phyloP scores from a whole-genome alignment of 1,140 invertebrate genomes.

The Brachionus rotundiformis region DNA sequence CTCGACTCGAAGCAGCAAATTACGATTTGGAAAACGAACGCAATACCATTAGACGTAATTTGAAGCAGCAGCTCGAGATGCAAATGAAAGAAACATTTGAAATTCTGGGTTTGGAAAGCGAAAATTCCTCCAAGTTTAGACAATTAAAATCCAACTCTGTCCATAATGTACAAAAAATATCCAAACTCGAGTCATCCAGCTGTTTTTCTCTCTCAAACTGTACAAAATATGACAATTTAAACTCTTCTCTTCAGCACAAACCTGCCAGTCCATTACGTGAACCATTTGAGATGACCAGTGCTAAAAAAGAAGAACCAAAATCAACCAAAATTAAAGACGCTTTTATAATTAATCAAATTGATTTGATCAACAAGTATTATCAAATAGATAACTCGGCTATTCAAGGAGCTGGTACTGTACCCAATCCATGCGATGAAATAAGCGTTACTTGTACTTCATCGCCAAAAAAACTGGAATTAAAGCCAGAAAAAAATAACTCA shows the following conservation, averaged over 20 bases:
- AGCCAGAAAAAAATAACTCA: neutral
- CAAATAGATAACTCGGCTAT: slow-evolving; percentile 25
- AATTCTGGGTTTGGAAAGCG: slow-evolving; percentile 3
- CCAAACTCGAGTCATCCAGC: neutral
- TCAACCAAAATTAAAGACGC: slow-evolving; percentile 34
- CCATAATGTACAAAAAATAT: slow-evolving; percentile 27
- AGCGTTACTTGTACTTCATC: slow-evolving; percentile 10
- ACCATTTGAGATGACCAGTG: neutral
- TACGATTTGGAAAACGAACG: slow-evolving; percentile 46
- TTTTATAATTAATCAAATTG: slow-evolving; percentile 48
- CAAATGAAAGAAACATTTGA: slow-evolving; percentile 50
- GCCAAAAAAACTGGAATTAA: neutral
- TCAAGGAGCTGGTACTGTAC: neutral
- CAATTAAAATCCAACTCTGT: slow-evolving; percentile 10
- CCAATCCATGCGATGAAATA: neutral
- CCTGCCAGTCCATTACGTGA: neutral
- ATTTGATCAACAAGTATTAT: slow-evolving; percentile 50
- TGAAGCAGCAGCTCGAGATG: slow-evolving; percentile 18
- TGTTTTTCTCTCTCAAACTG: neutral
- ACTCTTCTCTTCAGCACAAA: neutral
- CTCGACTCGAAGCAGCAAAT: slow-evolving; percentile 23
- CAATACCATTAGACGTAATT: slow-evolving; percentile 25
- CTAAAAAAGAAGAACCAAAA: neutral
- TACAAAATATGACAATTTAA: neutral
- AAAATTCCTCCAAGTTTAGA: neutral